Evolutionary conservation across 2,113 vertebrate genomes (phyloP), one percentile per base, ranked within the genome.

Genomic region (Dendrocopos noguchii): DNA sequence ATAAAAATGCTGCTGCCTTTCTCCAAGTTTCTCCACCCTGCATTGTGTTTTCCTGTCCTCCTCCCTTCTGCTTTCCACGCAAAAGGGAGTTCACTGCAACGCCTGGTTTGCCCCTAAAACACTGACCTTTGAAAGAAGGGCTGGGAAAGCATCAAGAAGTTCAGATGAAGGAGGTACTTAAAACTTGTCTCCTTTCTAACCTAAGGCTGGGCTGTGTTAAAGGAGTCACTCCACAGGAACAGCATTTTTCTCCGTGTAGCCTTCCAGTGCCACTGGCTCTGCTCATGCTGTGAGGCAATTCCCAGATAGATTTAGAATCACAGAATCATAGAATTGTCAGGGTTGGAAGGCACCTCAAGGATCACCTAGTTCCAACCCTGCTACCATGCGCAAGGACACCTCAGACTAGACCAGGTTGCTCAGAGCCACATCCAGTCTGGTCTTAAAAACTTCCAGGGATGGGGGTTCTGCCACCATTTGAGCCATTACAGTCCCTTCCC

Each of bases 11-110:
- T 60, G 16, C 73, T 67, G 52, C 39, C 28, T 53, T 28, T 46
- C 60, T 84, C 74, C 81, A 71, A 56, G 64, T 24, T 66, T 66
- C 94, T 84, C 89, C 75, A 87, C 91, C 76, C 89, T 85, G n/a
- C 15, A 31, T 64, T 85, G 42, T 79, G 33, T 56, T 82, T 93
- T 93, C 78, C 72, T 87, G 89, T 89, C 64, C 88, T 96, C 64
- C 84, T 92, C 60, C 76, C 36, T 67, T 44, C 92, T 91, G 60
- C 72, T 83, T 87, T 91, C 81, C 47, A 29, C 60, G 64, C 20
- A 31, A 60, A 95, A 91, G 68, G 18, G 61, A 89, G 71, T 81
- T 93, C 17, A 56, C 63, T 36, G 47, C 71, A 91, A 80, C 15
- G 53, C 36, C 56, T 87, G 31, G 21, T 91, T 93, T 83, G 36